Conservation (phyloP, 2,888 invertebrate genomes). For the Volucella bombylans region DNA sequence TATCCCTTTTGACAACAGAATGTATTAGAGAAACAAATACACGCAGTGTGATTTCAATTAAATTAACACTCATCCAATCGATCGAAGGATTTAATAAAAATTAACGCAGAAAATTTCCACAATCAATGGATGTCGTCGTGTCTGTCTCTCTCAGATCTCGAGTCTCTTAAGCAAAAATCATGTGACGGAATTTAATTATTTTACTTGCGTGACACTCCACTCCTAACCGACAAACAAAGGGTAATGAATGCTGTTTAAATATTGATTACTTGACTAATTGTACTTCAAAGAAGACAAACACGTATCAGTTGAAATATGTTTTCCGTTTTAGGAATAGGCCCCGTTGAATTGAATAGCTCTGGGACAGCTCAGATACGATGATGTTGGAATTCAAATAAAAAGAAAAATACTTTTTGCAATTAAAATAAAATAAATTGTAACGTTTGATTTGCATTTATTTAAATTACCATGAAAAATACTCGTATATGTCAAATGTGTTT, state of each 20-base stretch:
- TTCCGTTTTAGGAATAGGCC: not conserved
- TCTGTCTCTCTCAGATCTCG: not conserved
- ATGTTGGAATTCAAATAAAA: not conserved
- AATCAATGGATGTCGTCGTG: not conserved
- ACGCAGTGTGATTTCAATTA: not conserved
- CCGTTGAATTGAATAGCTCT: not conserved
- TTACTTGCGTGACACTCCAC: constrained; percentile 33
- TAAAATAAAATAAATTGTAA: not conserved
- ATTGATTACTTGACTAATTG: constrained; percentile 6
- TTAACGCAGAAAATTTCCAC: constrained; percentile 18
- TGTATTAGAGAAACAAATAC: not conserved
- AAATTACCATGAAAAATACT: not conserved
- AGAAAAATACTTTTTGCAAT: not conserved
- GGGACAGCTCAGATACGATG: not conserved
- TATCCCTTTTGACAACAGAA: no score
- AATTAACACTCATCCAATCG: constrained; percentile 1
- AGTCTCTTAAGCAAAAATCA: not conserved
- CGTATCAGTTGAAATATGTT: constrained; percentile 9
- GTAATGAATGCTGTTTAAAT: constrained; percentile 17
- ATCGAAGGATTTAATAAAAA: not conserved
- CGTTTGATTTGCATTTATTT: constrained; percentile 13
- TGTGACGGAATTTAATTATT: constrained; percentile 23
- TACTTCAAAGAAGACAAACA: constrained; percentile 24
- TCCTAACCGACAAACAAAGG: not conserved
- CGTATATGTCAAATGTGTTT: no score